Evolutionary conservation across 2,797 vertebrate genomes (phyloP).

Genomic region (Thalassophryne amazonica): DNA sequence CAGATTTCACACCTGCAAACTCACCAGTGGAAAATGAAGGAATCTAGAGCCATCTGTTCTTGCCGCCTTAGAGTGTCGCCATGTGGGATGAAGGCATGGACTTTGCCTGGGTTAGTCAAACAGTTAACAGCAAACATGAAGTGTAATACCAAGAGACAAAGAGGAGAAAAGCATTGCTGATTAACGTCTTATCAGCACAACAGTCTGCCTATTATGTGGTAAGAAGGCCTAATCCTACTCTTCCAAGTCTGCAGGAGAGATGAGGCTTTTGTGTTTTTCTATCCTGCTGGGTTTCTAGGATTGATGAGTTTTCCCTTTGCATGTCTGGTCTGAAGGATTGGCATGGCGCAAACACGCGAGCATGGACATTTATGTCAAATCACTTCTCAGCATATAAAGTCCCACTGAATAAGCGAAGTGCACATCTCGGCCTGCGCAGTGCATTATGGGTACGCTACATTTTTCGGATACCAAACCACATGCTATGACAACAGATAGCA

Average conservation of each 20-base stretch:
- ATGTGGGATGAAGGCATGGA: not conserved
- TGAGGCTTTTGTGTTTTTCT: constrained; percentile 33
- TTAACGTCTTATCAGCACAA: constrained; percentile 52
- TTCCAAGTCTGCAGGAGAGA: constrained; percentile 43
- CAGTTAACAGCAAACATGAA: constrained; percentile 14
- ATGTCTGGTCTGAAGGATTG: constrained; percentile 20
- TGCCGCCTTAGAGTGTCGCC: constrained; percentile 1
- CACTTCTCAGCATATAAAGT: constrained; percentile 4
- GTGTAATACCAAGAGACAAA: constrained; percentile 9
- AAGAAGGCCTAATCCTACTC: constrained; percentile 54
- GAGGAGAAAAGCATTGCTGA: constrained; percentile 30
- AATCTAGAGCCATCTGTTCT: not conserved
- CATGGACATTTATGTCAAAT: not conserved
- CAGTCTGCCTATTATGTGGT: constrained; percentile 39
- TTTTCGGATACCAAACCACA: too few relatives aligned
- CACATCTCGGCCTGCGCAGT: too few relatives aligned
- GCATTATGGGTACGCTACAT: too few relatives aligned
- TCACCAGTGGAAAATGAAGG: too few relatives aligned
- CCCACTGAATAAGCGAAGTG: not conserved
- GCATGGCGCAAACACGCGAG: constrained; percentile 8
- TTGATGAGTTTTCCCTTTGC: constrained; percentile 54
- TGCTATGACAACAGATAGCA: too few relatives aligned
- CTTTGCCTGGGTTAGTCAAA: constrained; percentile 4
- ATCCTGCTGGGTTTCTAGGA: constrained; percentile 33
- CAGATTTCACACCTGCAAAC: too few relatives aligned